Conservation (phyloP, 1,140 invertebrate genomes). For the Polypedilum vanderplanki region DNA sequence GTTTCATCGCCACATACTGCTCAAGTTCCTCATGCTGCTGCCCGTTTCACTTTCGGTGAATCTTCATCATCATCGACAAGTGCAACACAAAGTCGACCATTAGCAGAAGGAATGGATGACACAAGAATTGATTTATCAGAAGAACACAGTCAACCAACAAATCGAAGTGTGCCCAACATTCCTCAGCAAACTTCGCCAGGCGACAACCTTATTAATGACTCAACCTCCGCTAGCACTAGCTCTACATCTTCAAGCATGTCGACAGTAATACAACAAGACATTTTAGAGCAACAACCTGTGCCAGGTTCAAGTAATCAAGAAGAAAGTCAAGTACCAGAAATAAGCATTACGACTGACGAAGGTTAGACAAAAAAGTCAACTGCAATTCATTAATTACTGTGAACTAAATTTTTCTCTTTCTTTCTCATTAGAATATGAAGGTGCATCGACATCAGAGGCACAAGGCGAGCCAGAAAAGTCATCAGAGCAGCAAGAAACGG, state of each 20-base stretch:
- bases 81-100: conserved; percentile 35
- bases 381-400: no score
- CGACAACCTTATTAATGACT: conserved; percentile 33
- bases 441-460: conserved; percentile 30
- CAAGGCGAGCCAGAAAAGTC: conserved; percentile 34
- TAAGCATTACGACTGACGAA: background rate
- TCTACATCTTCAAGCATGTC: conserved; percentile 37
- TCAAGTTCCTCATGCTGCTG: conserved; percentile 45
- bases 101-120: conserved; percentile 63
- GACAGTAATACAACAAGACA: conserved; percentile 37
- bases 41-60: conserved; percentile 67
- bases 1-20: conserved; percentile 80
- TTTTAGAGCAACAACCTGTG: conserved; percentile 16
- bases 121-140: conserved; percentile 69
- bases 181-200: conserved; percentile 64
- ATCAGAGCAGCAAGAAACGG: conserved; percentile 33
- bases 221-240: conserved; percentile 33
- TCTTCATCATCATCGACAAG: conserved; percentile 42
- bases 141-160: conserved; percentile 51
- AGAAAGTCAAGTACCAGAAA: conserved; percentile 28
- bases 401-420: no score
- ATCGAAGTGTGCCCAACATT: conserved; percentile 62
- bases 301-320: conserved; percentile 7
- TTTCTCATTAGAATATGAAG: conserved; percentile 28
- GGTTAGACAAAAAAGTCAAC: background rate